Percentiles rank a stretch among this genome's conserved stretches.
phyloP scores from a whole-genome alignment of 2,888 invertebrate species.

The Orchesellides sinensis region DNA sequence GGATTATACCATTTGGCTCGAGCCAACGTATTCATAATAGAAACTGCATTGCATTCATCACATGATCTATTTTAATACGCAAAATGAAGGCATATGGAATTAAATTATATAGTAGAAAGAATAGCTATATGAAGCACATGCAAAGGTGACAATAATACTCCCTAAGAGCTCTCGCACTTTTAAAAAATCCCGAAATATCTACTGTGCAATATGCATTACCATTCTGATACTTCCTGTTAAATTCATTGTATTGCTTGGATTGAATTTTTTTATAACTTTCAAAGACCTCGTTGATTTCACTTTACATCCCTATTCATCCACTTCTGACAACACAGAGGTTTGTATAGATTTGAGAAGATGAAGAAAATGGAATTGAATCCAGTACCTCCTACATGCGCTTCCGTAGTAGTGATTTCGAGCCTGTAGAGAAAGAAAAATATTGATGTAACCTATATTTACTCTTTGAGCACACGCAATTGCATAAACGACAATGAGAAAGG shows the following conservation, averaged over 20 bases:
- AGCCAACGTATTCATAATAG: conserved; percentile 28
- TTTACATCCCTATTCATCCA: conserved; percentile 24
- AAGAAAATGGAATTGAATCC: conserved; percentile 49
- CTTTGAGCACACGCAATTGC: conserved; percentile 73
- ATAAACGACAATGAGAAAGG: conserved; percentile 69
- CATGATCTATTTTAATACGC: conserved; percentile 30
- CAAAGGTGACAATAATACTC: conserved; percentile 26
- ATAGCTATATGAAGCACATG: conserved; percentile 45
- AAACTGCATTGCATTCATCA: conserved; percentile 21
- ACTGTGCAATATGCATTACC: neutral
- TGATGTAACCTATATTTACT: conserved; percentile 74
- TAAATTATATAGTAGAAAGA: conserved; percentile 43
- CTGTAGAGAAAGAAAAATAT: conserved; percentile 63
- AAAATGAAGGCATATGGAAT: conserved; percentile 46
- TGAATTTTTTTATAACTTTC: conserved; percentile 27
- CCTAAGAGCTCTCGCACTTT: conserved; percentile 17
- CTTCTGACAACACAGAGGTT: neutral
- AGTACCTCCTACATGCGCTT: conserved; percentile 51
- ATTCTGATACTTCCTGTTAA: conserved; percentile 43
- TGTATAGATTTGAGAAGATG: neutral
- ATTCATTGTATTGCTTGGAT: neutral
- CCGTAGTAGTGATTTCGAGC: conserved; percentile 52
- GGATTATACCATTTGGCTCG: conserved; percentile 43
- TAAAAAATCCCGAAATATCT: neutral
- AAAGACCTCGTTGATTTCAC: conserved; percentile 1